These are phyloP conservation scores for Clangula hyemalis DNA, from an alignment of 2,797 vertebrate genomes.

Conservation along the genomic window DNA sequence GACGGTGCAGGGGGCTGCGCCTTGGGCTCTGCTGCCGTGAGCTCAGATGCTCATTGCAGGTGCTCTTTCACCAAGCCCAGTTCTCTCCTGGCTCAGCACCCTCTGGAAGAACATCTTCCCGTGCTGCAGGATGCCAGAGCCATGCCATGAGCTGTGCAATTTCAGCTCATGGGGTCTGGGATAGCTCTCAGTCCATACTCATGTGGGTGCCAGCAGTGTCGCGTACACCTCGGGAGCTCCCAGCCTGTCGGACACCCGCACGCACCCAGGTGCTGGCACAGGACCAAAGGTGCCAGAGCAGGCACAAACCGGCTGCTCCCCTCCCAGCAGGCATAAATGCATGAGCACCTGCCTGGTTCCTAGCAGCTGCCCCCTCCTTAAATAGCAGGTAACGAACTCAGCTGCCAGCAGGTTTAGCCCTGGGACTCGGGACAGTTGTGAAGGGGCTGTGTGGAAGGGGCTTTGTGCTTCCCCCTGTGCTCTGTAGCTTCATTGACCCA, in stretches of 20 bases:
- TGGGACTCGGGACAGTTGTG: neutral
- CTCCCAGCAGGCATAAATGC: neutral
- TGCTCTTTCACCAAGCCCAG: neutral
- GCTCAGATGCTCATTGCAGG: neutral
- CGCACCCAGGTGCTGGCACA: accelerated
- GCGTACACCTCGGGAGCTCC: accelerated
- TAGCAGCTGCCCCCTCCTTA: neutral
- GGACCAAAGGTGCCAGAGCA: neutral
- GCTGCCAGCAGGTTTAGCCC: neutral
- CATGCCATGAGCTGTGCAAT: neutral
- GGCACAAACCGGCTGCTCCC: neutral
- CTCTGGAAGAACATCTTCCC: neutral
- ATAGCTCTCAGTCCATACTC: neutral
- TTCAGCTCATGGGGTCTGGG: neutral
- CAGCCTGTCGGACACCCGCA: accelerated
- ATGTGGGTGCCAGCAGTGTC: accelerated
- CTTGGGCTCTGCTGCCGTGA: neutral
- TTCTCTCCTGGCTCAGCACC: neutral
- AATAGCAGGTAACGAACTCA: neutral
- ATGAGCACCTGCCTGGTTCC: neutral
- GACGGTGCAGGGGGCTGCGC: neutral
- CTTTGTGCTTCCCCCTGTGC: neutral
- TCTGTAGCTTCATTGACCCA: neutral
- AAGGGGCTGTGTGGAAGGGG: neutral
- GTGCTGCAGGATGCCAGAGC: accelerated